A percentile compares a stretch with the other conserved stretches of the same genome.
Evolutionary conservation across 2,113 vertebrate species (phyloP).

Genomic region (Pelmatolapia mariae): DNA sequence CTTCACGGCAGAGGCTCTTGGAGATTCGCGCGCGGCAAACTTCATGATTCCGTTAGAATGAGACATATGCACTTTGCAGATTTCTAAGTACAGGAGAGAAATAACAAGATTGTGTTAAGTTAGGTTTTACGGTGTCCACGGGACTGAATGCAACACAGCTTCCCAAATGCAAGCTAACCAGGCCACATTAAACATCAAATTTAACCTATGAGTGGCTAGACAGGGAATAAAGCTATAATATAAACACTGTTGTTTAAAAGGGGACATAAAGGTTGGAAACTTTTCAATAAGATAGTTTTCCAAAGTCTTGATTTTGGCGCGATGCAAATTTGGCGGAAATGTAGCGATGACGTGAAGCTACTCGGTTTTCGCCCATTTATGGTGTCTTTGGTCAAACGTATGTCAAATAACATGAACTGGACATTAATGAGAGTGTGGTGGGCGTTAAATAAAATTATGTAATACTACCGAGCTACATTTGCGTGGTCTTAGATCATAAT

Average conservation of each 20-base stretch:
- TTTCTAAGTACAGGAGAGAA: neutral
- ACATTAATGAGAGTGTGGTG: neutral
- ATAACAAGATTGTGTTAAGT: neutral
- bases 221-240: neutral
- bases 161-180: neutral
- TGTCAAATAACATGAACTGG: neutral
- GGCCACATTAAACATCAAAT: neutral
- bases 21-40: neutral
- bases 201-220: rapidly evolving
- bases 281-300: neutral
- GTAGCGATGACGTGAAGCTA: neutral
- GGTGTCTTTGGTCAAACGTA: neutral
- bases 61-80: neutral
- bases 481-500: neutral
- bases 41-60: conserved; percentile 35
- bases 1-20: neutral
- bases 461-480: neutral
- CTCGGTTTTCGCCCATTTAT: neutral
- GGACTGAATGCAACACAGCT: neutral
- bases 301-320: conserved; percentile 30
- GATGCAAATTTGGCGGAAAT: conserved; percentile 41
- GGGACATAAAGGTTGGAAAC: rapidly evolving
- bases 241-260: neutral
- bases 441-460: neutral
- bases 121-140: neutral